Evolutionary conservation across 2,113 vertebrate species (phyloP).

Genomic region (Rhabdomys dilectus): DNA sequence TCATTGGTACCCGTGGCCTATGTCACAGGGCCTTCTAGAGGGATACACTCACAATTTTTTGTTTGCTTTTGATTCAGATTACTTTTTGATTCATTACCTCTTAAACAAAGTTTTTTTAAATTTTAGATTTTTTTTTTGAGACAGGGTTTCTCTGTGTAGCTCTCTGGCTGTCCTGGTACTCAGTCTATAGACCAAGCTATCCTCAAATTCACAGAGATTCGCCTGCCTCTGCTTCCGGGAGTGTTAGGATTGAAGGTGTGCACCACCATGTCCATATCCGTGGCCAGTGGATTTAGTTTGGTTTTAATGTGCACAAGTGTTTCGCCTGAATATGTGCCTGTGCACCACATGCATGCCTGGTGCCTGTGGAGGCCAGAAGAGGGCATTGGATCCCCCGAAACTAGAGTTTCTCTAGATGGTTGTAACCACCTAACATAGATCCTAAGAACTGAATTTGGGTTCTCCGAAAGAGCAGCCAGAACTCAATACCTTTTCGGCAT

Average conservation of each 20-base stretch:
- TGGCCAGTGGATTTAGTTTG: not conserved
- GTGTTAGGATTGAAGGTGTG: no score
- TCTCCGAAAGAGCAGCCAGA: not conserved
- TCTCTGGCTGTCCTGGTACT: no score
- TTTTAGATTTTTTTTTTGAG: no score
- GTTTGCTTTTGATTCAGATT: conserved; percentile 18
- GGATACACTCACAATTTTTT: not conserved
- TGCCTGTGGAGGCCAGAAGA: not conserved
- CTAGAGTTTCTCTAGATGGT: not conserved
- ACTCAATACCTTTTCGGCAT: not conserved
- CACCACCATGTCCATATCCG: no score
- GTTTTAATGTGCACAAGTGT: not conserved
- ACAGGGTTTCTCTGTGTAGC: no score
- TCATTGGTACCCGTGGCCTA: not conserved
- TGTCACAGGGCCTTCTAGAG: not conserved
- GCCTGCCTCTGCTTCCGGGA: no score
- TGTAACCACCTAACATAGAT: not conserved
- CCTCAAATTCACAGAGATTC: no score
- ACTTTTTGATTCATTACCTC: not conserved
- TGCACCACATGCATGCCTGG: not conserved
- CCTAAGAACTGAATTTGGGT: not conserved
- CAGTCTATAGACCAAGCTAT: no score
- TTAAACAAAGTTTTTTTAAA: not conserved
- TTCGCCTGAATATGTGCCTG: not conserved
- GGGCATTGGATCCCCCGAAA: not conserved